Conservation (phyloP, 2,797 vertebrate genomes). For the Xiphorhynchus erythropygius region DNA sequence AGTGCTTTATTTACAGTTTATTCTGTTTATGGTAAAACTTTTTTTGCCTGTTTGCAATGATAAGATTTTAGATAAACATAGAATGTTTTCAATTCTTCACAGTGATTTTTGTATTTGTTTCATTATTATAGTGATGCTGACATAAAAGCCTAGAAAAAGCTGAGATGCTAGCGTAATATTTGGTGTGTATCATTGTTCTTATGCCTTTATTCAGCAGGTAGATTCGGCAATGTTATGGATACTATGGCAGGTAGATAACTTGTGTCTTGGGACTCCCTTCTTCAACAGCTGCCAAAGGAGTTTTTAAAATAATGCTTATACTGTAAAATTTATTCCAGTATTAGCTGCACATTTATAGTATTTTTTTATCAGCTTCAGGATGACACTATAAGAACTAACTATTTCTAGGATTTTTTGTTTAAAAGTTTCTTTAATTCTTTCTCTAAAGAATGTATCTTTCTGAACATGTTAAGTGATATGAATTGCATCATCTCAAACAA, state of each 20-base stretch:
- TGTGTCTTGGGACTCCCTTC: background rate
- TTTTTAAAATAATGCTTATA: background rate
- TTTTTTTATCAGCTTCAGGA: background rate
- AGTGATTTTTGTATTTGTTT: background rate
- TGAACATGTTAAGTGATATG: background rate
- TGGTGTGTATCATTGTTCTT: background rate
- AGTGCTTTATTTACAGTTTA: background rate
- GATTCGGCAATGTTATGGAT: background rate
- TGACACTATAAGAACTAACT: background rate
- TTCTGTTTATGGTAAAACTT: background rate
- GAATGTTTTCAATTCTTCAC: background rate
- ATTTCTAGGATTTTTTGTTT: background rate
- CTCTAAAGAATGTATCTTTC: background rate
- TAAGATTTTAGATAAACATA: background rate
- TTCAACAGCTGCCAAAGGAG: background rate
- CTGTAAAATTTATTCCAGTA: background rate
- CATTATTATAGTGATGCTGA: background rate
- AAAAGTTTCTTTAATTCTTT: background rate
- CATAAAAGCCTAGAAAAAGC: background rate
- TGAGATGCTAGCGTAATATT: background rate
- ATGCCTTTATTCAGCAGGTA: background rate
- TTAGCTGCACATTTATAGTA: background rate
- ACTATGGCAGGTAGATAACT: background rate
- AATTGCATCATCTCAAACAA: background rate
- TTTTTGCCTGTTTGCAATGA: background rate